Evolutionary conservation across 2,113 vertebrate species (phyloP).

Genomic region (Sphyrna mokarran): DNA sequence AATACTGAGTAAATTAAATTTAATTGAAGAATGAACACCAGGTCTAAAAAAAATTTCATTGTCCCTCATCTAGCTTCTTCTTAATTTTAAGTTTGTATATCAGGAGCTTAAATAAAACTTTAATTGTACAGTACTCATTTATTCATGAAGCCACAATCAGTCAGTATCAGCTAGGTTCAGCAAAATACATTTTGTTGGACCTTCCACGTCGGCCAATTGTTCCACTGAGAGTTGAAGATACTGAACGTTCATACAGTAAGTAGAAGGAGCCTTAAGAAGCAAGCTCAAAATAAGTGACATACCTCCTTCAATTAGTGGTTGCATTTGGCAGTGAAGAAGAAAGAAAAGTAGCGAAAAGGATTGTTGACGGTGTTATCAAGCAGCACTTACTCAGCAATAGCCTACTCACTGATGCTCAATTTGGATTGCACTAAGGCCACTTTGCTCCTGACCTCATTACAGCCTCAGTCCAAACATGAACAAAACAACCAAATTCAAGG

Average conservation of each 20-base stretch:
- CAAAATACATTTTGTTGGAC: not conserved
- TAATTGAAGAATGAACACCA: not conserved
- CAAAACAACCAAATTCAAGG: too few species aligned
- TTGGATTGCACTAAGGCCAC: too few species aligned
- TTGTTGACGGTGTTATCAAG: too few species aligned
- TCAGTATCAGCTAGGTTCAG: not conserved
- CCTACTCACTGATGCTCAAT: too few species aligned
- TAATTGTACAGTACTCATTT: not conserved
- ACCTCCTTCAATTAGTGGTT: not conserved
- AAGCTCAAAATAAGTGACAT: not conserved
- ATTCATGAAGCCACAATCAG: not conserved
- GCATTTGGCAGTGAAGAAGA: not conserved
- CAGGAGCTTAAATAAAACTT: not conserved
- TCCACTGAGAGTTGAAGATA: not conserved
- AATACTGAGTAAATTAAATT: not conserved
- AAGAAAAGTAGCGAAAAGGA: too few species aligned
- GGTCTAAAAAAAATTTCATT: not conserved
- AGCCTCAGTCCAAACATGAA: too few species aligned
- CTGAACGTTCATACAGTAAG: not conserved
- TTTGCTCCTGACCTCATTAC: too few species aligned
- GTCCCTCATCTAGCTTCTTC: not conserved
- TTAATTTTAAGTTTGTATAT: not conserved
- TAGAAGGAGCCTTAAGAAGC: not conserved
- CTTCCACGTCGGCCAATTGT: not conserved
- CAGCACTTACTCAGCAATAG: too few species aligned